A percentile compares a stretch with the other conserved stretches of the same genome.
Evolutionary conservation across 2,888 invertebrate genomes (phyloP).

Genomic region (Tetropium fuscum): DNA sequence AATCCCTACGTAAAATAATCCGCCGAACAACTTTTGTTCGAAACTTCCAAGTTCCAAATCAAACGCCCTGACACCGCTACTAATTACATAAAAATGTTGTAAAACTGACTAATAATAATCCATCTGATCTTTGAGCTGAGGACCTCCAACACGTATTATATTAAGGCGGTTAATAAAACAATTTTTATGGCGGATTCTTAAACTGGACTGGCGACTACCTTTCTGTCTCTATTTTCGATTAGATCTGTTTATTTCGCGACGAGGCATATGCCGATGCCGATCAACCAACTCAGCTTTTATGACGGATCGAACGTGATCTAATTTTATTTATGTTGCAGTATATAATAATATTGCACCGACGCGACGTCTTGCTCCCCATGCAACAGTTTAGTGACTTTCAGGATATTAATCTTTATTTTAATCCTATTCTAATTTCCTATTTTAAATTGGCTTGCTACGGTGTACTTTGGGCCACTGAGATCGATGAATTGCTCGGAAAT

Average conservation of each 20-base stretch:
- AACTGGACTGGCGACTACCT: constrained; percentile 13
- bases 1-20: too few species aligned
- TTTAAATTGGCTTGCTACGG: not conserved
- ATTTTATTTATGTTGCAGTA: constrained; percentile 22
- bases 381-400: not conserved
- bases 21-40: too few species aligned
- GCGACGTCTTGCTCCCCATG: not conserved
- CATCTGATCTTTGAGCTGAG: too few species aligned
- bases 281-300: constrained; percentile 24
- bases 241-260: not conserved
- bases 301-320: constrained; percentile 26
- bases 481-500: constrained; percentile 3
- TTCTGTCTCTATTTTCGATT: constrained; percentile 19
- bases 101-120: too few species aligned
- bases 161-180: constrained; percentile 27
- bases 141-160: constrained; percentile 23
- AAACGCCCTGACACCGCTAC: too few species aligned
- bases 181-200: constrained; percentile 28
- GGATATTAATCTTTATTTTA: not conserved
- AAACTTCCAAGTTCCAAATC: too few species aligned
- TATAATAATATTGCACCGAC: not conserved
- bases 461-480: not conserved
- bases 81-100: too few species aligned
- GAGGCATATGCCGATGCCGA: constrained; percentile 5
- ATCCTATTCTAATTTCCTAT: constrained; percentile 20